Evolutionary conservation across 2,888 invertebrate species (phyloP).

Genomic region (Chydorus sphaericus): DNA sequence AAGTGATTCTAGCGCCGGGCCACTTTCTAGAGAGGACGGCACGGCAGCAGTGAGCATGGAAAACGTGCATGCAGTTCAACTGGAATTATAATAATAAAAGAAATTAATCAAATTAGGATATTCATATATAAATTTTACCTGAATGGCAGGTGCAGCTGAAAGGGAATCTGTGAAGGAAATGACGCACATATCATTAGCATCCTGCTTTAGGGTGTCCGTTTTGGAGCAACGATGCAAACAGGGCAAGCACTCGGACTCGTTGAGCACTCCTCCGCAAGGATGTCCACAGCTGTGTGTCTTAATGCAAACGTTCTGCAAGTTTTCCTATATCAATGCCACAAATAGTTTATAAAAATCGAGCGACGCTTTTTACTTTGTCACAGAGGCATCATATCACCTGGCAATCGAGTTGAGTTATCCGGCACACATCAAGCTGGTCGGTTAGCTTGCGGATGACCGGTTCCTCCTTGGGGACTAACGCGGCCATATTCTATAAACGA

Average conservation of each 20-base stretch:
- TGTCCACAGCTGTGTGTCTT: slow-evolving; percentile 77
- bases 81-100: slow-evolving; percentile 30
- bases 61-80: slow-evolving; percentile 87
- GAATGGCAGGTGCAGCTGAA: slow-evolving; percentile 85
- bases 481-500: too few species aligned
- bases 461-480: too few species aligned
- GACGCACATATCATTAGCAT: slow-evolving; percentile 99
- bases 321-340: slow-evolving; percentile 53
- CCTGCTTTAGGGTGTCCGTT: slow-evolving; percentile 56
- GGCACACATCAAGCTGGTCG: too few species aligned
- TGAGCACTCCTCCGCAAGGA: slow-evolving; percentile 80
- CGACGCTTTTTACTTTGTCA: too few species aligned
- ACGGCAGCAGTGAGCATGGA: slow-evolving; percentile 82
- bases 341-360: too few species aligned
- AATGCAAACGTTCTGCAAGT: slow-evolving; percentile 64
- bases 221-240: slow-evolving; percentile 70
- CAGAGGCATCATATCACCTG: too few species aligned
- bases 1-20: slow-evolving; percentile 91
- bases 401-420: too few species aligned
- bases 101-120: not conserved
- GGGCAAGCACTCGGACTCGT: slow-evolving; percentile 70
- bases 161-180: slow-evolving; percentile 95
- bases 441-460: too few species aligned
- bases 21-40: slow-evolving; percentile 71
- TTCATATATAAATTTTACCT: slow-evolving; percentile 38